These are phyloP conservation scores for Itoplectis maculator DNA, from an alignment of 2,888 invertebrate genomes.

Conservation along the genomic window DNA sequence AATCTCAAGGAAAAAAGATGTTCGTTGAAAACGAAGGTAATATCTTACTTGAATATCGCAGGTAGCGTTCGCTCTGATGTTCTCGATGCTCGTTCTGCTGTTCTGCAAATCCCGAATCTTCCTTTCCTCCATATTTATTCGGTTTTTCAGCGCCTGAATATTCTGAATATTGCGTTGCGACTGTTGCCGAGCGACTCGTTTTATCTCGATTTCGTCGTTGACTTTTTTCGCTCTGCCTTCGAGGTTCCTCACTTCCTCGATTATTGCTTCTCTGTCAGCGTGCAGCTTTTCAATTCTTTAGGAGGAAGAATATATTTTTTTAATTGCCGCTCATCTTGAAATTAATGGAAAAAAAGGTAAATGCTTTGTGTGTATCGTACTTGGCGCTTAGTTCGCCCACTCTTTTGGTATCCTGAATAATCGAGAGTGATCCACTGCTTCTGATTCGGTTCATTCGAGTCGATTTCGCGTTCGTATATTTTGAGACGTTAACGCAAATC, in stretches of 20 bases:
- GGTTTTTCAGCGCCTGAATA: conserved; percentile 74
- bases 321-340: too few relatives aligned
- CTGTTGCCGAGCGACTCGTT: conserved; percentile 71
- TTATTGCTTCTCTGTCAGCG: conserved; percentile 58
- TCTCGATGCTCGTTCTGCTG: conserved; percentile 78
- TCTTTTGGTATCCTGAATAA: conserved; percentile 85
- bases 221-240: conserved; percentile 73
- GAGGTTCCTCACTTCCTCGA: conserved; percentile 78
- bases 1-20: too few relatives aligned
- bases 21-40: neutral
- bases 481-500: conserved; percentile 87
- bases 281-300: conserved; percentile 81
- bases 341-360: too few relatives aligned
- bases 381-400: conserved; percentile 83
- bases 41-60: conserved; percentile 75
- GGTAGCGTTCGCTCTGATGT: conserved; percentile 74
- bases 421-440: conserved; percentile 81
- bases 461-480: conserved; percentile 88
- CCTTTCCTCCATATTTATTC: conserved; percentile 75
- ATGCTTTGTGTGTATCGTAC: conserved; percentile 70
- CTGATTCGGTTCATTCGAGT: conserved; percentile 86
- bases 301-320: conserved; percentile 63
- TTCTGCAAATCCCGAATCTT: conserved; percentile 77
- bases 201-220: conserved; percentile 72
- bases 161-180: conserved; percentile 71